These are phyloP conservation scores for Phenacoccus solenopsis DNA, from an alignment of 1,140 invertebrate genomes.

Conservation along the genomic window DNA sequence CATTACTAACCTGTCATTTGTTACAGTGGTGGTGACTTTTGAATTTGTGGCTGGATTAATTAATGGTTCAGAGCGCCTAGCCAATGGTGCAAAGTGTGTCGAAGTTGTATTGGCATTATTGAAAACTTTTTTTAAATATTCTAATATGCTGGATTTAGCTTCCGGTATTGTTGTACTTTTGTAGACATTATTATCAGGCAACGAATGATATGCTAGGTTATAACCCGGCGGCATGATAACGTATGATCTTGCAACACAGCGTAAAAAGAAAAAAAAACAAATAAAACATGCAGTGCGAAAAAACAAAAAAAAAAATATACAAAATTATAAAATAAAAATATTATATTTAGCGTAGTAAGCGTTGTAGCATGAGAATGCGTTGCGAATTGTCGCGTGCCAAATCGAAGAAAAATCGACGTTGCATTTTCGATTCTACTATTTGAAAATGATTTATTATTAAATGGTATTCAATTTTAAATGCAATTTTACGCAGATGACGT, in stretches of 20 bases:
- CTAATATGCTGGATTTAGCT: conserved; percentile 5
- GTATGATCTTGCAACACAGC: background rate
- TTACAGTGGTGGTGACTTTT: background rate
- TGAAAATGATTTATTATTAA: too few species aligned
- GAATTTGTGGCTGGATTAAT: background rate
- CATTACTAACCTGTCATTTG: conserved; percentile 9
- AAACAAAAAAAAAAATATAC: background rate
- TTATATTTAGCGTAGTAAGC: too few species aligned
- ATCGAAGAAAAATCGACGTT: too few species aligned
- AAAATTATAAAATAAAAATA: conserved; percentile 5
- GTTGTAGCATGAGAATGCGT: too few species aligned
- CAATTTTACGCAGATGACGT: too few species aligned
- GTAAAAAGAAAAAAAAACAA: conserved; percentile 6
- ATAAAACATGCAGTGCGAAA: conserved; percentile 15
- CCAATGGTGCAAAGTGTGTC: conserved; percentile 10
- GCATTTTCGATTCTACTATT: too few species aligned
- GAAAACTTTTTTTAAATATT: conserved; percentile 12
- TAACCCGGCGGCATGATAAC: conserved; percentile 9
- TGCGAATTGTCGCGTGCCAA: too few species aligned
- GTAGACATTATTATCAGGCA: conserved; percentile 14
- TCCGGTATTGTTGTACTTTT: conserved; percentile 10
- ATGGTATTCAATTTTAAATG: too few species aligned
- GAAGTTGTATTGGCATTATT: conserved; percentile 8
- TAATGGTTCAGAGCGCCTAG: conserved; percentile 13
- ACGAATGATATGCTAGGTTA: conserved; percentile 13